phyloP scores from a whole-genome alignment of 2,113 vertebrate species.

The Pseudois nayaur region DNA sequence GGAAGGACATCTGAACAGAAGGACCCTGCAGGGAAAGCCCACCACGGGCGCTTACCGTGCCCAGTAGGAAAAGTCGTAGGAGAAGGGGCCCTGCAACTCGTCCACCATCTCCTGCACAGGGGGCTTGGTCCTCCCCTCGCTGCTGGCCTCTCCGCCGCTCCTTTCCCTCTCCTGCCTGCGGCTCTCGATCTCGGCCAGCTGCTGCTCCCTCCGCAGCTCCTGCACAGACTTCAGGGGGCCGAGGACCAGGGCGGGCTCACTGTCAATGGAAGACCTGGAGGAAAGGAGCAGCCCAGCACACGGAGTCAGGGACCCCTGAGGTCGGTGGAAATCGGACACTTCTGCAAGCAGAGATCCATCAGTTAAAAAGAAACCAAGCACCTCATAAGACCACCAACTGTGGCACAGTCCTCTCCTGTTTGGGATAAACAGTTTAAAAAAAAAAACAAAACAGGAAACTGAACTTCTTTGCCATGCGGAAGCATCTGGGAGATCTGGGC shows the following conservation, averaged over 20 bases:
- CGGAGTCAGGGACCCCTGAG: fast-evolving
- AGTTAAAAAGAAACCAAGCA: neutral
- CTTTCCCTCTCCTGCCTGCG: conserved; percentile 92
- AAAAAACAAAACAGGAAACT: neutral
- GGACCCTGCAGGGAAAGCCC: fast-evolving
- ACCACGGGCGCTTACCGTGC: conserved; percentile 82
- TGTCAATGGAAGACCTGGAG: conserved; percentile 95
- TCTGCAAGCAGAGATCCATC: too few species aligned
- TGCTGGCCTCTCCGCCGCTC: conserved; percentile 78
- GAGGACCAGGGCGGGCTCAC: conserved; percentile 95
- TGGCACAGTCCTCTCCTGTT: neutral
- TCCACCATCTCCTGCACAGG: conserved; percentile 92
- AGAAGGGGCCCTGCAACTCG: conserved; percentile 91
- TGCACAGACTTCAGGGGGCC: conserved; percentile 92
- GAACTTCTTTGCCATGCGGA: neutral
- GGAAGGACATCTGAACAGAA: fast-evolving
- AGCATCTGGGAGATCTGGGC: neutral
- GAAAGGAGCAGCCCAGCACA: neutral
- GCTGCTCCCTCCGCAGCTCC: conserved; percentile 92
- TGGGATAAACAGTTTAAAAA: neutral
- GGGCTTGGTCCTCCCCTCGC: conserved; percentile 77
- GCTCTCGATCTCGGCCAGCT: conserved; percentile 91
- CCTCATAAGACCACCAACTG: fast-evolving
- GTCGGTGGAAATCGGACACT: neutral
- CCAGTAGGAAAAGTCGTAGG: conserved; percentile 98